Base-by-base conservation (phyloP, 1,140 invertebrate genomes). In the Euura lappo region DNA sequence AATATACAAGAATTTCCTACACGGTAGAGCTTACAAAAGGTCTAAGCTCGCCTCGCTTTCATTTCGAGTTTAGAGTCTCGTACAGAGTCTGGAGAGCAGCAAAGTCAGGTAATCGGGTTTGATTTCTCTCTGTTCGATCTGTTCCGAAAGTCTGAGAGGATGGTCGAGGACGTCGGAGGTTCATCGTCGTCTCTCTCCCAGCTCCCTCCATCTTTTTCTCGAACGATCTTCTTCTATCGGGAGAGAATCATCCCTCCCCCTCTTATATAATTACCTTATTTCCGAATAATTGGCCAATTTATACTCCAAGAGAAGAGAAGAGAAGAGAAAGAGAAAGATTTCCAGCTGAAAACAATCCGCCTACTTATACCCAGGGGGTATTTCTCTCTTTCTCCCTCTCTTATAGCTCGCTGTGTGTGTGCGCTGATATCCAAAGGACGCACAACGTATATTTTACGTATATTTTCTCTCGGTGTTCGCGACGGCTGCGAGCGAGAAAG, bases 221-320 rank as follows among this genome's bases (percentile, higher is more conserved):
- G 42, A 4, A 68, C 42, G 11, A 28, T 28, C 28, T 28, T 28
- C 28, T 28, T 28, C 28, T 28, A 28, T 28, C 28, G 28, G 28
- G 28, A 28, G 8, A 28, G 28, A 10, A 68, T 46, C 70, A 86
- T 82, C 86, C 81, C 84, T 84, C 83, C 86, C 81, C 84, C 84
- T 85, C 83, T 87, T 87, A 86, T 87, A 85, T 87, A 87, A 87
- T 87, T 87, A 87, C 85, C 84, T 86, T 86, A 86, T 87, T 87
- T 86, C 85, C 86, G 84, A 87, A 86, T 87, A 86, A 87, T 87
- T 86, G 85, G 85, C 85, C 86, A 87, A 86, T 87, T 87, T 87
- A 86, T 87, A 87, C 86, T 87, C 84, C 28, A 28, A 28, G 0
- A 28, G 28, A 28, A 28, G 28, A 28, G 28, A 28, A 28, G 28